phyloP scores from a whole-genome alignment of 2,113 vertebrate genomes.

The Perca flavescens region DNA sequence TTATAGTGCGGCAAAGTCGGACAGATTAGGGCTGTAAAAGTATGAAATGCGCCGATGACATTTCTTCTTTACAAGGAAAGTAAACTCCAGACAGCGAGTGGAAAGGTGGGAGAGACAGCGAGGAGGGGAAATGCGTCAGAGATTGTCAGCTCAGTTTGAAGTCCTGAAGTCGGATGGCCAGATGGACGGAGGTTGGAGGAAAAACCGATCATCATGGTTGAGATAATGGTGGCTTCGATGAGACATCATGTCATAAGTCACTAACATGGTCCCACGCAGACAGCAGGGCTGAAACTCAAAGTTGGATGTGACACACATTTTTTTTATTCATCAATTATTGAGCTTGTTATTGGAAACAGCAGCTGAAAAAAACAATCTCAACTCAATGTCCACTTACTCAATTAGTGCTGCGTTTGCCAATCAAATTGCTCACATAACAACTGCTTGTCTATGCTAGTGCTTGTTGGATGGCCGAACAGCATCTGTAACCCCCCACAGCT shows the following conservation, averaged over 20 bases:
- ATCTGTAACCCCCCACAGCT: no score
- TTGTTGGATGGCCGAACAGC: no score
- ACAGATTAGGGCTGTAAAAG: constrained; percentile 23
- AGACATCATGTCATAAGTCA: constrained; percentile 53
- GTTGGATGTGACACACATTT: constrained; percentile 9
- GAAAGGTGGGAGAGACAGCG: constrained; percentile 18
- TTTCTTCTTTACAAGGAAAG: constrained; percentile 33
- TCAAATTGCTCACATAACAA: neutral
- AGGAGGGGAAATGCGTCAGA: constrained; percentile 13
- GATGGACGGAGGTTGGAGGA: constrained; percentile 45
- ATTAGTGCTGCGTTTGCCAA: neutral
- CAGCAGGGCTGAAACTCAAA: constrained; percentile 5
- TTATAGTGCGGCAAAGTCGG: constrained; percentile 21
- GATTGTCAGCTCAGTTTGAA: constrained; percentile 37
- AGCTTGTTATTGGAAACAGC: constrained; percentile 23
- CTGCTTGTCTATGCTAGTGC: neutral
- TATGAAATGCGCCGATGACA: constrained; percentile 39
- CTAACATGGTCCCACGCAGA: constrained; percentile 16
- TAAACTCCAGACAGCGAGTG: constrained; percentile 24
- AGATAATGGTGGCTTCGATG: constrained; percentile 34
- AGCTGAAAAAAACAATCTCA: neutral
- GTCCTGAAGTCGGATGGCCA: constrained; percentile 29
- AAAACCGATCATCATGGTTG: constrained; percentile 22
- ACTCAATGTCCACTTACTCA: neutral
- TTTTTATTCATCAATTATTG: constrained; percentile 14